These are phyloP conservation scores for Pygoscelis adeliae DNA, from an alignment of 2,113 vertebrate species.

Conservation along the genomic window DNA sequence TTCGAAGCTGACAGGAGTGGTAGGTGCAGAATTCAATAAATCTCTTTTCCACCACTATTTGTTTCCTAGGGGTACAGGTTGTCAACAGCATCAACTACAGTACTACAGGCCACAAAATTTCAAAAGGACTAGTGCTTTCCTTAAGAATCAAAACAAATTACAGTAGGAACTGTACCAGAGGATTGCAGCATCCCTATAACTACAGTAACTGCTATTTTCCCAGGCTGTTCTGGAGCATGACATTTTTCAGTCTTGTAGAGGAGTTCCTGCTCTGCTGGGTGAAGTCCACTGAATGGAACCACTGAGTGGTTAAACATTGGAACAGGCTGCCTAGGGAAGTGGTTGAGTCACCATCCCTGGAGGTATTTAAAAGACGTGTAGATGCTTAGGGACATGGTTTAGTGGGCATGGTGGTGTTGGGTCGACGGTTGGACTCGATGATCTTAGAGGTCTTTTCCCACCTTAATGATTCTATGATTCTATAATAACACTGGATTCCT, in stretches of 20 bases:
- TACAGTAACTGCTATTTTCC: neutral
- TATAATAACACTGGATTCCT: neutral
- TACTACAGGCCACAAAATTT: neutral
- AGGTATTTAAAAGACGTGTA: too few relatives aligned
- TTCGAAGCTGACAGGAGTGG: neutral
- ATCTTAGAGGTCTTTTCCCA: too few relatives aligned
- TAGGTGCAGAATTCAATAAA: neutral
- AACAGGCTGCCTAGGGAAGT: too few relatives aligned
- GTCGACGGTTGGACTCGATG: too few relatives aligned
- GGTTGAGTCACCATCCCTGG: too few relatives aligned
- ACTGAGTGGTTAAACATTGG: too few relatives aligned
- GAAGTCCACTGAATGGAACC: neutral
- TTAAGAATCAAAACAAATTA: neutral
- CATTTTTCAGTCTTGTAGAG: neutral
- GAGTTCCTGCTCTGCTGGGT: neutral
- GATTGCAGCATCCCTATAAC: neutral
- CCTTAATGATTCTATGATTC: too few relatives aligned
- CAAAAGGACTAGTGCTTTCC: neutral
- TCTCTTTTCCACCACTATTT: neutral
- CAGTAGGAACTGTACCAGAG: neutral
- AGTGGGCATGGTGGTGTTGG: too few relatives aligned
- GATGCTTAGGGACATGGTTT: too few relatives aligned
- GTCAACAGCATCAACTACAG: neutral
- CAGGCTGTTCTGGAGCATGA: neutral
- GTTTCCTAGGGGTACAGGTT: neutral